phyloP scores from a whole-genome alignment of 2,797 vertebrate species.

The Falco biarmicus region DNA sequence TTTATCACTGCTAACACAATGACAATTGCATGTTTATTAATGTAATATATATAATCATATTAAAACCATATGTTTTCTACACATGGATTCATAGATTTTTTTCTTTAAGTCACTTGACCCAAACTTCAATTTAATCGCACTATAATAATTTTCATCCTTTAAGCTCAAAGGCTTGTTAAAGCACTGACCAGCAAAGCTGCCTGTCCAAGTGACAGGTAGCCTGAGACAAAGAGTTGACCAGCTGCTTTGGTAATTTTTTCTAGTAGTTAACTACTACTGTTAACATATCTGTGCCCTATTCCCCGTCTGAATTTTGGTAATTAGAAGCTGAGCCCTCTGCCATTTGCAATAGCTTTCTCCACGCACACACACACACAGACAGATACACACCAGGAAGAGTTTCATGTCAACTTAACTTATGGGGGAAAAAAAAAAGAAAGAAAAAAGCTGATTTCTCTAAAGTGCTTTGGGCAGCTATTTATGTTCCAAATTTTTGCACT shows the following conservation, averaged over 20 bases:
- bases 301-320: background rate
- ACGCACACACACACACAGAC: too few species aligned
- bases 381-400: too few species aligned
- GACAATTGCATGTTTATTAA: conserved; percentile 16
- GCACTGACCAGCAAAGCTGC: background rate
- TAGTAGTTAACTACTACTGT: background rate
- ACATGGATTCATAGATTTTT: background rate
- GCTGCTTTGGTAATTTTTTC: background rate
- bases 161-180: background rate
- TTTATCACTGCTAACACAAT: conserved; percentile 26
- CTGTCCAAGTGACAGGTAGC: background rate
- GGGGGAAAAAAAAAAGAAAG: background rate
- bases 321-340: background rate
- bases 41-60: background rate
- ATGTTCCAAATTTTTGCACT: background rate
- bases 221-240: background rate
- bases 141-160: background rate
- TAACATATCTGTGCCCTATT: background rate
- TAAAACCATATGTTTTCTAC: conserved; percentile 6
- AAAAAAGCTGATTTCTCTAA: background rate
- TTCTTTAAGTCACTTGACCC: background rate
- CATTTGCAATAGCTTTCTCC: background rate
- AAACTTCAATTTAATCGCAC: background rate
- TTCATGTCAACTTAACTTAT: background rate
- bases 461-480: background rate